Evolutionary conservation across 2,113 vertebrate genomes (phyloP).

Genomic region (Leptosomus discolor): DNA sequence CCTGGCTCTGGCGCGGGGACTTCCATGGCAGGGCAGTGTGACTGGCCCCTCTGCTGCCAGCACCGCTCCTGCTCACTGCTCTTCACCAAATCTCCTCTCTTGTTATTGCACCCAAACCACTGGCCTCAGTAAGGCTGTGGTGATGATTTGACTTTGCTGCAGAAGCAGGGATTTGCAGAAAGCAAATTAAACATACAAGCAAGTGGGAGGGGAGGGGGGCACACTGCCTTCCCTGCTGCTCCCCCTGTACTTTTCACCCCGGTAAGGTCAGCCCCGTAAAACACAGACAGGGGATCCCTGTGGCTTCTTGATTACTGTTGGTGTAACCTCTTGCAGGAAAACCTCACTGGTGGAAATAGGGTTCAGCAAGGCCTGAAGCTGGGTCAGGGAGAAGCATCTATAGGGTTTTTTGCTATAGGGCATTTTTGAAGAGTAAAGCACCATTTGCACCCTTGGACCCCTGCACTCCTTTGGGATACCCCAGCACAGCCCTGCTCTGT

Average conservation of each 20-base stretch:
- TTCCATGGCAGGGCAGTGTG: rapidly evolving
- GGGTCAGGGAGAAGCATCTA: rapidly evolving
- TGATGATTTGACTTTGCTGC: background rate
- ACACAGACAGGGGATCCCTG: background rate
- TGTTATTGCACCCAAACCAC: rapidly evolving
- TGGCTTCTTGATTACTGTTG: background rate
- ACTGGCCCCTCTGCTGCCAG: background rate
- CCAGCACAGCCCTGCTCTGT: background rate
- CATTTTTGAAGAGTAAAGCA: background rate
- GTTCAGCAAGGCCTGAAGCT: rapidly evolving
- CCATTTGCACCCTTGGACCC: rapidly evolving
- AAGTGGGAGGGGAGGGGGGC: background rate
- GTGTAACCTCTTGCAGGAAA: background rate
- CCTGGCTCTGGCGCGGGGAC: rapidly evolving
- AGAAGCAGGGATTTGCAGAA: background rate
- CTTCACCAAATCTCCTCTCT: background rate
- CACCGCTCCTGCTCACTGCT: background rate
- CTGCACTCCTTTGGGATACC: background rate
- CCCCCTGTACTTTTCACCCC: background rate
- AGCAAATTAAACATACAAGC: background rate
- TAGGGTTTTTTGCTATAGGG: background rate
- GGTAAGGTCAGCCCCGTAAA: background rate
- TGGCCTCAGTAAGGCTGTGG: rapidly evolving
- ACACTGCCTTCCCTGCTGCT: background rate
- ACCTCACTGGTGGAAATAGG: background rate